Percentiles rank a stretch among this genome's conserved stretches.
Evolutionary conservation across 2,888 invertebrate genomes (phyloP).

Genomic region (Eupelmus urozonus): DNA sequence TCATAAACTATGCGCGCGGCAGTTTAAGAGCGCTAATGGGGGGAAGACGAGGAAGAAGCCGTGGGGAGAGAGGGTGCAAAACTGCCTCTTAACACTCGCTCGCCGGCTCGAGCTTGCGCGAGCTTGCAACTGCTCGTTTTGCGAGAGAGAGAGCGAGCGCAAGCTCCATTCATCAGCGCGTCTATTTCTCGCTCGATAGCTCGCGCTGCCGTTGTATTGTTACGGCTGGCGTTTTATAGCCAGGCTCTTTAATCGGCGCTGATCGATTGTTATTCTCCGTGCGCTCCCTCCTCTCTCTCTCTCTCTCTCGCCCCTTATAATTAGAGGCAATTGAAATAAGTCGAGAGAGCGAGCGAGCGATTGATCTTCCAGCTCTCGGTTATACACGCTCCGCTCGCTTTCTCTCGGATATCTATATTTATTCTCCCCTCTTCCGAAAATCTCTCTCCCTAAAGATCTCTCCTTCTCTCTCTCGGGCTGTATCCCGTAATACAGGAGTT

Average conservation of each 20-base stretch:
- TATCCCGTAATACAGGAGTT: conserved; percentile 61
- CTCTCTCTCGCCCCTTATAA: conserved; percentile 37
- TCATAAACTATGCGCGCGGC: conserved; percentile 68
- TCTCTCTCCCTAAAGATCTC: conserved; percentile 23
- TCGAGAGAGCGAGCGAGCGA: conserved; percentile 24
- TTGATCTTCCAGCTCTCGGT: conserved; percentile 50
- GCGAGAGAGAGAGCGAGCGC: conserved; percentile 61
- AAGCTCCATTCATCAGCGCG: conserved; percentile 17
- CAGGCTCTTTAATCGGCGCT: conserved; percentile 8
- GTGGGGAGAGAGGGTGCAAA: conserved; percentile 61
- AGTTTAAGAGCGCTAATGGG: conserved; percentile 63
- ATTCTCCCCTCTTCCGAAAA: conserved; percentile 6
- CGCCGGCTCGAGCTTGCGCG: conserved; percentile 63
- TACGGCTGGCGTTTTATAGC: background rate
- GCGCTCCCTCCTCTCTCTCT: background rate
- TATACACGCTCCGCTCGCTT: no score
- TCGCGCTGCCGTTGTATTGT: background rate
- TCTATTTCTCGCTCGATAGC: conserved; percentile 27
- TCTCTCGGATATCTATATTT: conserved; percentile 38
- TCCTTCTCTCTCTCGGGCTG: conserved; percentile 23
- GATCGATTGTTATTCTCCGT: conserved; percentile 30
- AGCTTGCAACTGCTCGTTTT: no score
- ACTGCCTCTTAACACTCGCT: conserved; percentile 67
- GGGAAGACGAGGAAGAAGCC: background rate
- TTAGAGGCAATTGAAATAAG: conserved; percentile 57